A percentile compares a stretch with the other conserved stretches of the same genome.
phyloP scores from a whole-genome alignment of 2,113 vertebrate species.

The Podarcis raffonei region DNA sequence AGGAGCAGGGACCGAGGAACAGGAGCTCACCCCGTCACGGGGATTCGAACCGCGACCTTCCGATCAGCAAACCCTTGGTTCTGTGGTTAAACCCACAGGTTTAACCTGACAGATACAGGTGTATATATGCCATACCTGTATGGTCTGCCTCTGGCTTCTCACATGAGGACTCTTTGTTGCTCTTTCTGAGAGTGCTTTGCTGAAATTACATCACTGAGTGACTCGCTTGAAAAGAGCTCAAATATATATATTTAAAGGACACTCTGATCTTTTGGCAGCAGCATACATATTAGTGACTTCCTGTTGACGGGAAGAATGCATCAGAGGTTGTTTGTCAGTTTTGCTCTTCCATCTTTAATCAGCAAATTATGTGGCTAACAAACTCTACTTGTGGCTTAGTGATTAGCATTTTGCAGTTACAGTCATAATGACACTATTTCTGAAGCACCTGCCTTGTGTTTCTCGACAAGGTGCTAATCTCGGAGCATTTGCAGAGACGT shows the following conservation, averaged over 20 bases:
- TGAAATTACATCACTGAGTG: background rate
- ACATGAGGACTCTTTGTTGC: background rate
- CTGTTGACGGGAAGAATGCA: slow-evolving; percentile 3
- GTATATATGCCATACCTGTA: background rate
- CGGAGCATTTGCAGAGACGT: slow-evolving; percentile 3
- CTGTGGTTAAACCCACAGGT: no score
- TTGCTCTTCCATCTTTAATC: background rate
- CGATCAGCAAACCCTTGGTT: no score
- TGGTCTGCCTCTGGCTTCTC: background rate
- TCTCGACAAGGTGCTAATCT: background rate
- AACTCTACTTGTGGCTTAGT: background rate
- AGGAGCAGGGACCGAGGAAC: no score
- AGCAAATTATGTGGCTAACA: background rate
- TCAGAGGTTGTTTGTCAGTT: background rate
- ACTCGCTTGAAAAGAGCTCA: background rate
- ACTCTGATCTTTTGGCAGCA: background rate
- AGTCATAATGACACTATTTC: slow-evolving; percentile 17
- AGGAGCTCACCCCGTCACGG: no score
- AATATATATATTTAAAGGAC: background rate
- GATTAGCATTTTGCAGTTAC: slow-evolving; percentile 21
- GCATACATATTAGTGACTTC: background rate
- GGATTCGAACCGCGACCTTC: no score
- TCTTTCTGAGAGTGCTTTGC: background rate
- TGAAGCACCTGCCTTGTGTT: background rate
- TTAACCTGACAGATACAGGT: background rate